Evolutionary conservation across 2,113 vertebrate genomes (phyloP).

Genomic region (Labeo rohita): DNA sequence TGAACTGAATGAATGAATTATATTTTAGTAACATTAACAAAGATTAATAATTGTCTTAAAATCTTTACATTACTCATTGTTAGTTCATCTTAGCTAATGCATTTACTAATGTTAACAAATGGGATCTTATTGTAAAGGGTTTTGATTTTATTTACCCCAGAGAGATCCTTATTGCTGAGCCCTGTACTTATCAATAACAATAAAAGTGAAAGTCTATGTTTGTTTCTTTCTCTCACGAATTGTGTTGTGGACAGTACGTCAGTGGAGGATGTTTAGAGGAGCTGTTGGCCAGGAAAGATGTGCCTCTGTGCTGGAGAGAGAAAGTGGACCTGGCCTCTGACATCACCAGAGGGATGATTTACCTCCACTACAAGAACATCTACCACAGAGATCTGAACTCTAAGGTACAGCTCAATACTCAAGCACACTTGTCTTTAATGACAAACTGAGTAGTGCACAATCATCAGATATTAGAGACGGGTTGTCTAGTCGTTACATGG

Average conservation of each 20-base stretch:
- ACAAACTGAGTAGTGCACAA: background rate
- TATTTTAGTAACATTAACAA: background rate
- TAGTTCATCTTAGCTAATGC: no score
- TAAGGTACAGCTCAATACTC: constrained; percentile 71
- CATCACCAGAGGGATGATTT: constrained; percentile 88
- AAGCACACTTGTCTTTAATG: background rate
- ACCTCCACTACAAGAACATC: constrained; percentile 89
- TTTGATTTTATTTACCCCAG: background rate
- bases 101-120: background rate
- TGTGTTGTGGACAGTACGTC: constrained; percentile 75
- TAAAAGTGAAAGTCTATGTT: background rate
- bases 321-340: constrained; percentile 86
- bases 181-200: background rate
- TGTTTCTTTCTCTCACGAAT: background rate
- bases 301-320: constrained; percentile 81
- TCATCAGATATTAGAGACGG: background rate
- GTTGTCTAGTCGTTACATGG: background rate
- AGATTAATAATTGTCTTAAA: background rate
- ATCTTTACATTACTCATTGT: background rate
- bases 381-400: constrained; percentile 91
- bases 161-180: background rate
- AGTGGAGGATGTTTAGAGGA: constrained; percentile 88
- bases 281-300: constrained; percentile 81
- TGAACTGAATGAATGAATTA: no score
- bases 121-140: background rate